Evolutionary conservation across 2,888 invertebrate genomes (phyloP).

Genomic region (Xanthia icteritia): DNA sequence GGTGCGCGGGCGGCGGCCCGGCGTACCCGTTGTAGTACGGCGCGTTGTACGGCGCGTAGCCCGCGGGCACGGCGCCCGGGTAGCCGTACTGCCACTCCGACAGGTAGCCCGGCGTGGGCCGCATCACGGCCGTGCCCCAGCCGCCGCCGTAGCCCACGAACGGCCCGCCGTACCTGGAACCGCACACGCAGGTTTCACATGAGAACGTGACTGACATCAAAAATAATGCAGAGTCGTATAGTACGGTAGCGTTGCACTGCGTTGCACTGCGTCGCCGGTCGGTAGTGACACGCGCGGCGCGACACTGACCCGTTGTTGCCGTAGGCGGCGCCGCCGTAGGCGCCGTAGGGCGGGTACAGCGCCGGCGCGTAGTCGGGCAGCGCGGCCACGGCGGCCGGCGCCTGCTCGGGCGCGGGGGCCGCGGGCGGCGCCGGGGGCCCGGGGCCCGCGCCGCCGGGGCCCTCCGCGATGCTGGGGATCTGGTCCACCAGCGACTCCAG

Average conservation of each 20-base stretch:
- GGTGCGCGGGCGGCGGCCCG: conserved; percentile 86
- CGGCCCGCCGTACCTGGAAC: conserved; percentile 83
- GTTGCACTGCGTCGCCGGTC: too few relatives aligned
- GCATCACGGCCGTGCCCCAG: conserved; percentile 86
- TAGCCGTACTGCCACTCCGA: conserved; percentile 89
- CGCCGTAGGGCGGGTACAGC: conserved; percentile 83
- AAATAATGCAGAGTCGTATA: too few relatives aligned
- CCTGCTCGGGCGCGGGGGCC: conserved; percentile 62
- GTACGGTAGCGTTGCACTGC: background rate
- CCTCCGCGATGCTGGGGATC: conserved; percentile 96
- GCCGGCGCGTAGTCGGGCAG: conserved; percentile 78
- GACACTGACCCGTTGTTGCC: conserved; percentile 81
- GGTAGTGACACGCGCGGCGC: too few relatives aligned
- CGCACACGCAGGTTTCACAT: background rate
- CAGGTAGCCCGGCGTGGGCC: conserved; percentile 88
- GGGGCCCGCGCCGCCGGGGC: conserved; percentile 80
- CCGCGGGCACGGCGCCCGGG: conserved; percentile 76
- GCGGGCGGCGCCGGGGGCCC: conserved; percentile 50
- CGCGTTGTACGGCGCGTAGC: conserved; percentile 86
- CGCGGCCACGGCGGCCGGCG: conserved; percentile 70
- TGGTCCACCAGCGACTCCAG: conserved; percentile 97
- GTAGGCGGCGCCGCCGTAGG: conserved; percentile 81
- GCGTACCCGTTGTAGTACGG: conserved; percentile 88
- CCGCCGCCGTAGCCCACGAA: conserved; percentile 89
- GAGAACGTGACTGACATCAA: background rate